Base-by-base conservation (phyloP, 2,113 vertebrate genomes). In the Paraplagusia blochii region DNA sequence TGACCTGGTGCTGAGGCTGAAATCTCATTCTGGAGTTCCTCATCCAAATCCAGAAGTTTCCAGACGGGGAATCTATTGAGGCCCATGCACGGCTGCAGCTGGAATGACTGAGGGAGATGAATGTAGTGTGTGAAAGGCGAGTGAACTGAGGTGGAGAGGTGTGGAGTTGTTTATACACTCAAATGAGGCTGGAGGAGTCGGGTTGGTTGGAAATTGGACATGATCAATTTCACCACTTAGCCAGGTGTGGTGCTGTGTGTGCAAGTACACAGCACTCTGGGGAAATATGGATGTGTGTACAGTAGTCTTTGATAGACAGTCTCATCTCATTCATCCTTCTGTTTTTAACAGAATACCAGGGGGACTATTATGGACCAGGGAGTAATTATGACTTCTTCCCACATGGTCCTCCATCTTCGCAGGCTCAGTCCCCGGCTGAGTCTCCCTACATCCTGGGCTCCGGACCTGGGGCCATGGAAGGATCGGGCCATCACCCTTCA, bases 381-480 rank as follows among this genome's bases (percentile, higher is more conserved):
- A 91, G 88, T 66, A 97, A 94, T 81, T 98, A 96, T 71, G 96
- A 98, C 88, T 98, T 97, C 91, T 98, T 98, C 73, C 93, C 95
- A 15, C 95, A 97, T 7, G 96, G 94, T 18, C 96, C 96, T 1
- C 96, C 96, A 1, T 91, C 91, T 22, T 98, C 96, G 5, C 96
- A 98, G 88, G 95, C 95, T 15, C 95, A 96, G 79, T 98, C 95
- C 47, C 96, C 96, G 0, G 94, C 95, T 4, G 96, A 98, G 73
- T 91, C 95, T 56, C 92, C 92, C 68, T 98, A 96, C 90, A 92
- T 98, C 78, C 90, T 94, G 48, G 92, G 92, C 80, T 93, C 95
- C 15, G 94, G 94, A 17, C 91, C 94, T 1, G 95, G 93, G 44
- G 85, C 90, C 19, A 89, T 95, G 85, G 95, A 97, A 82, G 93